Percentiles rank a stretch among this genome's conserved stretches.
Conservation (phyloP, 2,797 vertebrate genomes). For the Chaetodon trifasciatus region DNA sequence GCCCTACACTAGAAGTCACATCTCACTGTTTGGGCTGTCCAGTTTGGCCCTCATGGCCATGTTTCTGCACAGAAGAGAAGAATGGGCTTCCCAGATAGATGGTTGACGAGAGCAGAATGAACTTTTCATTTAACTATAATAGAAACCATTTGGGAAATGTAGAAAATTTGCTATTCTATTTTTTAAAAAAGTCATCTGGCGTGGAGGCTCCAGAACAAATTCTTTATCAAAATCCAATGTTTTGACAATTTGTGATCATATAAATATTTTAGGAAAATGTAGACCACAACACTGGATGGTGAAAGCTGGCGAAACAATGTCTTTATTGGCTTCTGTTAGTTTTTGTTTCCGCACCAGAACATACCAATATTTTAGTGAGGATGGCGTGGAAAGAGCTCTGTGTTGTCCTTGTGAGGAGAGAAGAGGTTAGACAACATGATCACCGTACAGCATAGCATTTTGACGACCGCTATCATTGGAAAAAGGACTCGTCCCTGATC, state of each 20-base stretch:
- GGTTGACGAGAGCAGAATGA: not conserved
- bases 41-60: not conserved
- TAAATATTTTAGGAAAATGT: constrained; percentile 4
- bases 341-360: constrained; percentile 62
- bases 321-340: constrained; percentile 6
- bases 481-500: not conserved
- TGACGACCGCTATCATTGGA: not conserved
- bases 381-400: not conserved
- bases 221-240: constrained; percentile 2
- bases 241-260: not conserved
- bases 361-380: constrained; percentile 8
- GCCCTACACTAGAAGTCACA: not conserved
- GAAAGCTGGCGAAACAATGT: constrained; percentile 21
- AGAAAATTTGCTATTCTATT: not conserved
- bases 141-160: not conserved
- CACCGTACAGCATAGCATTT: constrained; percentile 15
- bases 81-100: not conserved
- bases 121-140: not conserved
- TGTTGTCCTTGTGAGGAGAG: constrained; percentile 28
- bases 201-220: not conserved
- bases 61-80: constrained; percentile 19
- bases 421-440: constrained; percentile 31
- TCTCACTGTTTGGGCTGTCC: not conserved
- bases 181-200: not conserved
- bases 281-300: not conserved